Conservation (phyloP, 2,888 invertebrate genomes). For the Plebejus melissa region DNA sequence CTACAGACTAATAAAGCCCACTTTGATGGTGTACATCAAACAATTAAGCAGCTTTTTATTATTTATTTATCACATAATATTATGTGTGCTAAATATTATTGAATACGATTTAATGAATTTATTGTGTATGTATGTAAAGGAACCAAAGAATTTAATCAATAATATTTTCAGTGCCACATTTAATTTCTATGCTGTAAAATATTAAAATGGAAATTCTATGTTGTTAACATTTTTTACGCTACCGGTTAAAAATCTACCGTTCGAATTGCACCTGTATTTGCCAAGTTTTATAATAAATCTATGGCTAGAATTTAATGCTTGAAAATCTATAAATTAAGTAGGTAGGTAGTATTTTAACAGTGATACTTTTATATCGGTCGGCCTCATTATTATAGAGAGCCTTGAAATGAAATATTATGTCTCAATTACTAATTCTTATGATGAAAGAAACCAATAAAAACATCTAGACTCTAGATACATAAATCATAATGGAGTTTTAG, state of each 20-base stretch:
- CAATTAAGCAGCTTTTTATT: background rate
- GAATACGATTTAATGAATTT: background rate
- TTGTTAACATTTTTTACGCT: background rate
- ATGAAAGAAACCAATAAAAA: background rate
- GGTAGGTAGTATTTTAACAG: background rate
- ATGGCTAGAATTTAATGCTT: background rate
- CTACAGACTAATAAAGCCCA: too few relatives aligned
- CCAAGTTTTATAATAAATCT: background rate
- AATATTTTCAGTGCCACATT: background rate
- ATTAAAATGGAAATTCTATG: background rate
- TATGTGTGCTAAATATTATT: background rate
- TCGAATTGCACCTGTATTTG: too few relatives aligned
- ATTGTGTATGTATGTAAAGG: background rate
- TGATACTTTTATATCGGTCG: background rate
- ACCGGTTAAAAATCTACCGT: too few relatives aligned
- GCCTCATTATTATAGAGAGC: slow-evolving; percentile 1
- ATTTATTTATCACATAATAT: background rate
- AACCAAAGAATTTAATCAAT: slow-evolving; percentile 19
- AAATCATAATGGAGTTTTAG: background rate
- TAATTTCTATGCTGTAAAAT: background rate
- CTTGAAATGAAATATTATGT: background rate
- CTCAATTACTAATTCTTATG: background rate
- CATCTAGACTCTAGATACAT: background rate
- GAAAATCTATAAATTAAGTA: background rate
- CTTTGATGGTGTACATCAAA: too few relatives aligned